Evolutionary conservation across 2,888 invertebrate species (phyloP).

Genomic region (Limnephilus lunatus): DNA sequence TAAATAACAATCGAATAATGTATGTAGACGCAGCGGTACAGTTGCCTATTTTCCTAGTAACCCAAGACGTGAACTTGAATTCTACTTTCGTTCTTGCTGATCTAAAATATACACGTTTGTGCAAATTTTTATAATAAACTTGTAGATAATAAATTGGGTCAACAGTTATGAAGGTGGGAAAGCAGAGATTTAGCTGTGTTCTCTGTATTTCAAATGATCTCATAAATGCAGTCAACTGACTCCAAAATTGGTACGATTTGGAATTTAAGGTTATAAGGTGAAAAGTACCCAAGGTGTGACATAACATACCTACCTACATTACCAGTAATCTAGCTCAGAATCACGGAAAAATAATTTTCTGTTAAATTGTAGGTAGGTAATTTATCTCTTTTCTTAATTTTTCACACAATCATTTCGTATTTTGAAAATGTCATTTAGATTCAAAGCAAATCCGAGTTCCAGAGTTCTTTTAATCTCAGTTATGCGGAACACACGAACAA

Average conservation of each 20-base stretch:
- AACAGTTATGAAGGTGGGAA: constrained; percentile 18
- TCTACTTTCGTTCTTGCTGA: constrained; percentile 27
- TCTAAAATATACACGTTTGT: constrained; percentile 5
- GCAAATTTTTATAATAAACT: constrained; percentile 5
- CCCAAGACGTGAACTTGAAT: constrained; percentile 16
- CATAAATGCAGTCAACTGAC: neutral
- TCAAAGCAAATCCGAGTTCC: no score
- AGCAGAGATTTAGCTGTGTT: neutral
- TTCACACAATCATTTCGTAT: no score
- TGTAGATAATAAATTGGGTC: constrained; percentile 8
- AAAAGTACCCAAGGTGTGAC: neutral
- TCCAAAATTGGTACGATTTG: neutral
- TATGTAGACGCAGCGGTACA: neutral
- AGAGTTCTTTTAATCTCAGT: no score
- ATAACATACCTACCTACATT: no score
- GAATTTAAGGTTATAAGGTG: neutral
- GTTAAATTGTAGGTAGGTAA: no score
- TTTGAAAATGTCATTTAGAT: no score
- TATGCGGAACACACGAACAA: no score
- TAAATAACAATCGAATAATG: neutral
- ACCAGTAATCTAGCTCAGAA: no score
- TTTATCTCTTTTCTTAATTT: no score
- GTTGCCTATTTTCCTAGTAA: constrained; percentile 25
- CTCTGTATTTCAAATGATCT: neutral
- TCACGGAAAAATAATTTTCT: no score